Evolutionary conservation across 1,140 invertebrate genomes (phyloP), one percentile per base, ranked within the genome.

Genomic region (Bombus affinis): DNA sequence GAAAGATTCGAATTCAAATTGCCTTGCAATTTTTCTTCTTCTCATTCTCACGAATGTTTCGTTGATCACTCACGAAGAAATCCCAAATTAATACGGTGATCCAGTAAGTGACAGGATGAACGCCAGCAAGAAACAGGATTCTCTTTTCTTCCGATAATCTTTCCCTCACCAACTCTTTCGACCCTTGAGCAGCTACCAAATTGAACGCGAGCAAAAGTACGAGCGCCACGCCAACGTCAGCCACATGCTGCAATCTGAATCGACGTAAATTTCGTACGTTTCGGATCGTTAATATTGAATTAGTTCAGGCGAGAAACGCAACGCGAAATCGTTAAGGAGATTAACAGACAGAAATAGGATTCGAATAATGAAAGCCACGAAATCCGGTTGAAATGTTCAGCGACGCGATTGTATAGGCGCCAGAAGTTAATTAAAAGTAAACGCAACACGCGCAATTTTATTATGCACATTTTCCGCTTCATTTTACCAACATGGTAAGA

Each of bases 151-250:
- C 96, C 13, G 94, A 94, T 18, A 95, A 83, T 59, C 97, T 95
- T 86, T 96, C 95, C n/a, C 95, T 94, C 12, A 97, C 96, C 81
- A 96, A 91, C 92, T 96, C 96, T 22, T 96, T 95, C 0, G 96
- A 95, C 3, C 95, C 95, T 47, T 96, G 96, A 1, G 96, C 96
- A 13, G 95, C 95, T 6, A 96, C 96, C 91, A 97, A 90, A 85
- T 95, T 95, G 90, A 96, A 97, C 28, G 96, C 96, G 18, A 97
- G 93, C 73, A 97, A 89, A 59, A 97, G 92, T 72, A 97, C 96
- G n/a, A 96, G 94, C 1, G 96, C 96, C 57, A 97, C 96, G 28
- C 96, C 96, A 18, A 96, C 96, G 90, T 97, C 97, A 4, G 96
- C 96, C 1, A 97, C 95, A 93, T 97, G 96, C 85, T 97, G 96